Evolutionary conservation across 2,888 invertebrate species (phyloP).

Genomic region (Lepidochrysops patricia): DNA sequence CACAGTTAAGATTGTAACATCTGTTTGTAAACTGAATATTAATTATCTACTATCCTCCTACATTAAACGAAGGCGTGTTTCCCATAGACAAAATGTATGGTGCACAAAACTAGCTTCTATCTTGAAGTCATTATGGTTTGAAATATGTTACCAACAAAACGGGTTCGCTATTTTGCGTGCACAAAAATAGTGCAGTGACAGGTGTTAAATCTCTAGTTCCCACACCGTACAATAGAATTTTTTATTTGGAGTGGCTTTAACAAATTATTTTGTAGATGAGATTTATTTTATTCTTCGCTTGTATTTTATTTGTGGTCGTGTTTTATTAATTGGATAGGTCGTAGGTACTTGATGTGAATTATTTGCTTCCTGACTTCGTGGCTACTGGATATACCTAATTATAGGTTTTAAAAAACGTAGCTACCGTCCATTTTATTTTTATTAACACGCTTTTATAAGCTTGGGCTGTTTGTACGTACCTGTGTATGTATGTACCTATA

Average conservation of each 20-base stretch:
- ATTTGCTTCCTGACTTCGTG: background rate
- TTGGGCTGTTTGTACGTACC: too few species aligned
- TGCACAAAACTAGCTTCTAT: background rate
- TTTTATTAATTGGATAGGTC: constrained; percentile 2
- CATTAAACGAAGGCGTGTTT: background rate
- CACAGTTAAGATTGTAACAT: background rate
- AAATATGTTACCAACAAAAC: background rate
- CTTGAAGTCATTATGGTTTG: background rate
- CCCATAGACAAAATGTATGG: background rate
- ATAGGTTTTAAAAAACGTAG: too few species aligned
- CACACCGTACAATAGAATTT: constrained; percentile 21
- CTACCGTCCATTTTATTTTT: too few species aligned
- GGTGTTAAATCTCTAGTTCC: constrained; percentile 22
- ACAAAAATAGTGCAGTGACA: constrained; percentile 16
- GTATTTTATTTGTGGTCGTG: background rate
- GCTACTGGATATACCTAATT: background rate
- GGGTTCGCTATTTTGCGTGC: constrained; percentile 18
- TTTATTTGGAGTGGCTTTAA: constrained; percentile 16
- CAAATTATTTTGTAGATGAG: background rate
- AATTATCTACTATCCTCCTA: background rate
- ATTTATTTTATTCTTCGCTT: background rate
- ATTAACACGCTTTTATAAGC: too few species aligned
- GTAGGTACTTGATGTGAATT: background rate
- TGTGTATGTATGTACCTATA: too few species aligned
- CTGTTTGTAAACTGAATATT: background rate